Base-by-base conservation (phyloP, 2,888 invertebrate species). In the Chaitophorus viminalis region DNA sequence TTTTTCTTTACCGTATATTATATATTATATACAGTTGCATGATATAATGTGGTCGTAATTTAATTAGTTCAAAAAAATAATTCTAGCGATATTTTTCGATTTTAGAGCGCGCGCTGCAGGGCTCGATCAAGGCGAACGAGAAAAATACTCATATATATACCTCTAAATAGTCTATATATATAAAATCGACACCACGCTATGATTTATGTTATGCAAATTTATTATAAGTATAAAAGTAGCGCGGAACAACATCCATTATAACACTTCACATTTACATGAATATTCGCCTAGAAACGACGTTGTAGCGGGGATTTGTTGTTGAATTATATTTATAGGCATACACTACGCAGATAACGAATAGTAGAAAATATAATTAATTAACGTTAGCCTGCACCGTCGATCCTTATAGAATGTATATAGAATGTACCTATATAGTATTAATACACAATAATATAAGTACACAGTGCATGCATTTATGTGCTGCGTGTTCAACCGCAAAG, bases 121-220 rank as follows among this genome's bases (percentile, higher is more conserved):
- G n/a, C 25, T 70, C 82, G 46, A 82, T 70, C 70, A 70, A 82
- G 82, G 70, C 82, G 25, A 82, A 70, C 82, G 82, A 70, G 82
- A 11, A 31, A 70, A 29, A 25, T 60, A 54, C n/a, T n/a, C n/a
- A n/a, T n/a, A n/a, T n/a, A n/a, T n/a, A n/a, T n/a, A n/a, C n/a
- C n/a, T n/a, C n/a, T n/a, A n/a, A n/a, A n/a, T n/a, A n/a, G n/a
- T n/a, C n/a, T 33, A 9, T 25, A 0, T 21, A 9, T 33, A 52
- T 33, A 31, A 31, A 31, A 70, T 14, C 70, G 70, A 70, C 70
- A 70, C 8, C 29, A 4, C n/a, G 29, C 17, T 70, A 29, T 65
- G 25, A 70, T 70, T 70, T 70, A 70, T 70, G 29, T 70, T 29
- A 70, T 31, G 29, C 29, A 70, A 70, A 70, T n/a, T n/a, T n/a